Percentiles rank a stretch among this genome's conserved stretches.
Conservation (phyloP, 2,113 vertebrate species). For the Gymnogyps californianus region DNA sequence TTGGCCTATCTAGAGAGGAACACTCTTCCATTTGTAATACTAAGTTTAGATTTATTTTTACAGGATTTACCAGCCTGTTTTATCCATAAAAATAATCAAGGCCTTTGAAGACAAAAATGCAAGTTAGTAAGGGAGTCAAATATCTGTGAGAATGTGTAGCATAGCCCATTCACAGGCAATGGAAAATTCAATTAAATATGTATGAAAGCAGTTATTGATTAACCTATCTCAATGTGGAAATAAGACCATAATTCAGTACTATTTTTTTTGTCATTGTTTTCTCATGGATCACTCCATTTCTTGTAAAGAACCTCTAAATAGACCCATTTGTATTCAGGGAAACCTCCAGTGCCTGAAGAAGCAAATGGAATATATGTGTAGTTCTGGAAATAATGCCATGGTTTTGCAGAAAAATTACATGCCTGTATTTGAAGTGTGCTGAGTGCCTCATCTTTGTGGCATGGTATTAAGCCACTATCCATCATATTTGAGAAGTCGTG, state of each 20-base stretch:
- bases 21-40: background rate
- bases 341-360: background rate
- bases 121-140: background rate
- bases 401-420: background rate
- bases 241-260: background rate
- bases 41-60: background rate
- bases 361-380: background rate
- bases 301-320: background rate
- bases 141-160: background rate
- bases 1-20: background rate
- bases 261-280: background rate
- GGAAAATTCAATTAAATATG: background rate
- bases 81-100: background rate
- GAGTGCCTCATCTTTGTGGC: background rate
- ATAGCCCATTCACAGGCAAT: background rate
- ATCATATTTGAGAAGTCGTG: no score
- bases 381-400: background rate
- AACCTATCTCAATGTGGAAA: background rate
- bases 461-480: no score
- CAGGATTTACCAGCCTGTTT: background rate
- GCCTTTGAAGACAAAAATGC: background rate
- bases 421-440: background rate
- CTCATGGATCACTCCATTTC: background rate
- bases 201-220: background rate
- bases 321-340: background rate